phyloP scores from a whole-genome alignment of 2,888 invertebrate genomes.

The Entomobrya proxima region DNA sequence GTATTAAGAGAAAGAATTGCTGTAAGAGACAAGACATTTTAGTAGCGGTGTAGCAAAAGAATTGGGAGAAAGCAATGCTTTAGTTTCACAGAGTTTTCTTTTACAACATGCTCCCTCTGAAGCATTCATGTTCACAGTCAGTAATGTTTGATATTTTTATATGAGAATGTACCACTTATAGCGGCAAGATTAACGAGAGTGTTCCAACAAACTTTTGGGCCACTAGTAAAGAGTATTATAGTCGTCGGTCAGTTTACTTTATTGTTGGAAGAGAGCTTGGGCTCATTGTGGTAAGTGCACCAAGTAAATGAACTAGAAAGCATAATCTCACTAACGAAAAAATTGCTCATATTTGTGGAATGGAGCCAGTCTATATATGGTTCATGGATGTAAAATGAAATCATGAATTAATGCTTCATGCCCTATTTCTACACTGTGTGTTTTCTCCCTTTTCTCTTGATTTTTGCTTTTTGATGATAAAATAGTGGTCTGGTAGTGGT shows the following conservation, averaged over 20 bases:
- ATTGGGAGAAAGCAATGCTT: neutral
- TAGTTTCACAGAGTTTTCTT: neutral
- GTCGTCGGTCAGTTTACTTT: constrained; percentile 9
- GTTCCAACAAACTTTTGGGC: neutral
- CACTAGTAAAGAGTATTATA: neutral
- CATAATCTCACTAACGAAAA: constrained; percentile 13
- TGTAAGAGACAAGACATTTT: neutral
- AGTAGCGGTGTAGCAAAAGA: too few relatives aligned
- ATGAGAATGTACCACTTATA: neutral
- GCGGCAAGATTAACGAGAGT: neutral
- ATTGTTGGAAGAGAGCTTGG: neutral
- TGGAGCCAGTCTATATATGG: neutral
- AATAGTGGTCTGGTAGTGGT: too few relatives aligned
- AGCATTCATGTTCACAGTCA: neutral
- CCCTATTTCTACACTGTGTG: neutral
- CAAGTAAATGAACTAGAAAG: constrained; percentile 46
- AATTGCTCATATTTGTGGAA: neutral
- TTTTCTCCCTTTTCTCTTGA: neutral
- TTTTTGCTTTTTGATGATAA: too few relatives aligned
- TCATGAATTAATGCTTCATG: neutral
- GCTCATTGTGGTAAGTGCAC: constrained; percentile 7
- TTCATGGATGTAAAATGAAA: neutral
- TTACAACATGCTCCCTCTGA: neutral
- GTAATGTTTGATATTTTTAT: neutral
- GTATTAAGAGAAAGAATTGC: too few relatives aligned